Evolutionary conservation across 2,888 invertebrate species (phyloP), one percentile per base, ranked within the genome.

Genomic region (Acleris laterana): DNA sequence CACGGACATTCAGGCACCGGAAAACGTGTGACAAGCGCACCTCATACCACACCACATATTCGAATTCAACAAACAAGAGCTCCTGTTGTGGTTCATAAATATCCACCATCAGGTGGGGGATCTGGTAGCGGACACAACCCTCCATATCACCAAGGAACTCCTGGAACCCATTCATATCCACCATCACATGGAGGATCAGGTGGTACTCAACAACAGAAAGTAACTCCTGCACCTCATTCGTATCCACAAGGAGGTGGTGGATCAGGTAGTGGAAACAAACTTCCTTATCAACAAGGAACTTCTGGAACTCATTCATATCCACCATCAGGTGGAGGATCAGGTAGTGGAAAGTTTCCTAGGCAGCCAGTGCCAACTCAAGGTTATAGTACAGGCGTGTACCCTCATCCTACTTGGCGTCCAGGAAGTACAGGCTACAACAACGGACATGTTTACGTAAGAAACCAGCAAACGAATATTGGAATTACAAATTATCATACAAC

Each of bases 371-470:
- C 19, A 44, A 6, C 44, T 16, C 44, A 44, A 44, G 16, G n/a
- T 5, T 44, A 25, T 44, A 6, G 49, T 25, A 38, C 16, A 16
- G 55, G 55, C 5, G 17, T 11, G 3, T 44, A 28, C 16, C 25
- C 60, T 16, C 44, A 42, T 22, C 42, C 46, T n/a, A 44, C 44
- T 5, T 0, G 44, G 13, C 19, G 44, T 22, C 22, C 17, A 5
- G 44, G n/a, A 53, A 20, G 25, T 22, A 22, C 50, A 9, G 49
- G 28, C 11, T 19, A 57, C 19, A 16, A 32, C n/a, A 53, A 7
- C 38, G 25, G 25, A 25, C 25, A 59, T 2, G 28, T 64, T n/a
- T 49, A 20, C n/a, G 13, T 64, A n/a, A 59, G 64, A 53, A 59
- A 53, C 49, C 59, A 38, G 38, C 49, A 25, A 25, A 28, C 49